These are phyloP conservation scores for Amaurobius ferox DNA, from an alignment of 2,888 invertebrate genomes.

Conservation along the genomic window DNA sequence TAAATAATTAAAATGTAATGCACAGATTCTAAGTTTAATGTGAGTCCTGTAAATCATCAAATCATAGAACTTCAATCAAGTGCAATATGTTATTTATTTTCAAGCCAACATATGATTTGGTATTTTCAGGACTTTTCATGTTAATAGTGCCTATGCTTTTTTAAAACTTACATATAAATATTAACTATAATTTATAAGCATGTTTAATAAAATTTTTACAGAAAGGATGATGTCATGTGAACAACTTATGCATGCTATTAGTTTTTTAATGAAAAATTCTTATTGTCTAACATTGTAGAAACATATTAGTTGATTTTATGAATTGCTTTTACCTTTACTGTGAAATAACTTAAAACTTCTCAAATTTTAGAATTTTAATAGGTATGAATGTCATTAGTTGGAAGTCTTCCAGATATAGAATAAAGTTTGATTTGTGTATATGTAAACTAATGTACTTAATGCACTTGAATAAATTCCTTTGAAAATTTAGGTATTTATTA, in stretches of 20 bases:
- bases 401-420: background rate
- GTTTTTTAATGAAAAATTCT: background rate
- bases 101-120: background rate
- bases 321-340: background rate
- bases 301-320: background rate
- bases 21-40: slow-evolving; percentile 9
- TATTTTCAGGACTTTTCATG: background rate
- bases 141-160: slow-evolving; percentile 23
- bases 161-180: slow-evolving; percentile 8
- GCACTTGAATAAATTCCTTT: background rate
- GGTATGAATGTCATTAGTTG: background rate
- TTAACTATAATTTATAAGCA: background rate
- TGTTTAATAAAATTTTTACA: background rate
- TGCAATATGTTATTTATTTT: slow-evolving; percentile 7
- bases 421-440: background rate
- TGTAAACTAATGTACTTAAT: background rate
- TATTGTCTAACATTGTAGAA: background rate
- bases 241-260: background rate
- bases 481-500: background rate
- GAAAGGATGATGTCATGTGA: background rate
- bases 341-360: background rate
- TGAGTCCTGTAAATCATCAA: background rate
- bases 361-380: background rate
- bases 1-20: slow-evolving; percentile 7
- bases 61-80: background rate